phyloP scores from a whole-genome alignment of 92 coral and sea anemone species.

The Phenganax subtilis region DNA sequence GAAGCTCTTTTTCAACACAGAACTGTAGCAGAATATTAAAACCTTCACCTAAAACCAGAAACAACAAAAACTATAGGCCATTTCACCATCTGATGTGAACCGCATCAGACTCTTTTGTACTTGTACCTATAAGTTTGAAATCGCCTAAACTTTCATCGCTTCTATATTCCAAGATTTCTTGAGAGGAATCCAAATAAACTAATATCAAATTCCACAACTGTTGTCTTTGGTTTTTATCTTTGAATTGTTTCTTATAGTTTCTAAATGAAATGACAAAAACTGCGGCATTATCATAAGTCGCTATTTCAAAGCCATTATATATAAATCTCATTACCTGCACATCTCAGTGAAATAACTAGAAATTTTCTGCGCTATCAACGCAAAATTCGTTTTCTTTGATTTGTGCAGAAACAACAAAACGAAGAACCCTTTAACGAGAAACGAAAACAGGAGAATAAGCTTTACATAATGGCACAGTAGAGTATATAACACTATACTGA shows the following conservation, averaged over 20 bases:
- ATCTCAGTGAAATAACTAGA: constrained; percentile 51
- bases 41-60: constrained; percentile 60
- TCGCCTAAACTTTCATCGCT: constrained; percentile 72
- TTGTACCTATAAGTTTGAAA: constrained; percentile 62
- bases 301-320: background rate
- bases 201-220: constrained; percentile 73
- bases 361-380: constrained; percentile 67
- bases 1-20: constrained; percentile 77
- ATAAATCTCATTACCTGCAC: constrained; percentile 20
- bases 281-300: background rate
- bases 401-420: constrained; percentile 77
- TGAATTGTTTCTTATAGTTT: constrained; percentile 47
- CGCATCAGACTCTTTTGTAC: background rate
- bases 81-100: background rate
- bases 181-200: constrained; percentile 70
- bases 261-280: constrained; percentile 37
- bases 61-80: background rate
- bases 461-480: background rate
- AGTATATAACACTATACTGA: background rate
- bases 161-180: constrained; percentile 78
- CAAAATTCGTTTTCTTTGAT: constrained; percentile 62
- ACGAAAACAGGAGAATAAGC: background rate
- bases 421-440: constrained; percentile 56
- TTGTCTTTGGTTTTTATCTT: constrained; percentile 64
- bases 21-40: constrained; percentile 54